phyloP scores from a whole-genome alignment of 1,140 invertebrate species.

The Tetragonula clypearis region DNA sequence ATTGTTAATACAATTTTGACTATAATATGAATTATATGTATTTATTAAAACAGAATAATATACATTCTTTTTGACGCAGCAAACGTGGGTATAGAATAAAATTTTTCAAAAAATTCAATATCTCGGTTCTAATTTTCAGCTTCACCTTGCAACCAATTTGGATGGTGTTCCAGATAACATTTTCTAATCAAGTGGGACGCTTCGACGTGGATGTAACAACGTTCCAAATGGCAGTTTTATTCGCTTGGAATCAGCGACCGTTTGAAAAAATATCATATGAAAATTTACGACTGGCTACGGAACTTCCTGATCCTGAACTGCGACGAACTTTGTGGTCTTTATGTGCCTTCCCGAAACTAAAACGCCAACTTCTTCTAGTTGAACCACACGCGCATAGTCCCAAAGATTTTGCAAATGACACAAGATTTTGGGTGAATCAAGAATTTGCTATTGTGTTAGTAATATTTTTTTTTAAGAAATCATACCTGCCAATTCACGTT shows the following conservation, averaged over 20 bases:
- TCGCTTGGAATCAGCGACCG: conserved; percentile 98
- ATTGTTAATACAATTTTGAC: conserved; percentile 3
- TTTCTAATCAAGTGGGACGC: conserved; percentile 94
- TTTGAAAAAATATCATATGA: conserved; percentile 96
- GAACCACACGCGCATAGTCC: conserved; percentile 90
- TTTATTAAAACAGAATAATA: conserved; percentile 22
- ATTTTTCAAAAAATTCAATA: conserved; percentile 45
- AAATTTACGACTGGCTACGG: conserved; percentile 96
- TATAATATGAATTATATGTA: not conserved
- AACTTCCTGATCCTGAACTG: conserved; percentile 97
- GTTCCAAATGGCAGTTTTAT: conserved; percentile 99
- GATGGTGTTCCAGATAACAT: conserved; percentile 89
- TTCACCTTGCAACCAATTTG: conserved; percentile 56
- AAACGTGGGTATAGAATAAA: conserved; percentile 38
- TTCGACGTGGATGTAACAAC: conserved; percentile 99
- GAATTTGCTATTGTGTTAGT: conserved; percentile 93
- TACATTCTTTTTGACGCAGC: conserved; percentile 34
- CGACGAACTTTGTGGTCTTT: conserved; percentile 98
- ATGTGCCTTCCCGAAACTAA: conserved; percentile 98
- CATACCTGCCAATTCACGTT: not conserved
- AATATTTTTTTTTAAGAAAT: conserved; percentile 33
- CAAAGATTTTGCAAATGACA: conserved; percentile 97
- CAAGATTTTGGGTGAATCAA: conserved; percentile 98
- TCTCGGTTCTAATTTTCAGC: conserved; percentile 51
- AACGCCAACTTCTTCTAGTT: conserved; percentile 94